Evolutionary conservation across 2,113 vertebrate genomes (phyloP).

Genomic region (Irena cyanogastra): DNA sequence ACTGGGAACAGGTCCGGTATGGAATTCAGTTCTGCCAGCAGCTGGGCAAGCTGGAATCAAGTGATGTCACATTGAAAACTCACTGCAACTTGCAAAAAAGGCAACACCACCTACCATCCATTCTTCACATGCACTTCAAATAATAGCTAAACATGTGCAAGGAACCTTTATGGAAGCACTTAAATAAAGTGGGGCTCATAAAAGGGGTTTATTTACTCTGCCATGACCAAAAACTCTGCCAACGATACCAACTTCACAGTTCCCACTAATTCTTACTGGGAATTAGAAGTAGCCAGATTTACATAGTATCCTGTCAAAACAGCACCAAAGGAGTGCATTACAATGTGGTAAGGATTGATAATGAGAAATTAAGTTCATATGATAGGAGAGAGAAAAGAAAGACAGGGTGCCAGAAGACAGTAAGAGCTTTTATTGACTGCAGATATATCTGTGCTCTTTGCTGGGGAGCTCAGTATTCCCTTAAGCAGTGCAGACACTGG

Average conservation of each 20-base stretch:
- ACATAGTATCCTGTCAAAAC: not conserved
- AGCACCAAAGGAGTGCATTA: not conserved
- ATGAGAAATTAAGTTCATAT: not conserved
- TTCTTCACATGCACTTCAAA: not conserved
- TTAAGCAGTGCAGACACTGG: not conserved
- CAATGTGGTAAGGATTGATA: not conserved
- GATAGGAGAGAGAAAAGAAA: not conserved
- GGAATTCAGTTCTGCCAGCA: conserved; percentile 87
- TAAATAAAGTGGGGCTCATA: not conserved
- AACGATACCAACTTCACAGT: not conserved
- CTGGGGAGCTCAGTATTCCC: not conserved
- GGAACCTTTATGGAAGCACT: not conserved
- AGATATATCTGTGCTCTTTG: not conserved
- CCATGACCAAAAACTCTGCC: not conserved
- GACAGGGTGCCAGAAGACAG: not conserved
- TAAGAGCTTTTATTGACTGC: not conserved
- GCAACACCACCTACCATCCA: not conserved
- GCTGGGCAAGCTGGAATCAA: conserved; percentile 84
- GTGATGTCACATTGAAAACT: not conserved
- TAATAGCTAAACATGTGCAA: not conserved
- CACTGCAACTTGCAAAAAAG: not conserved
- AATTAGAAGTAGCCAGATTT: not conserved
- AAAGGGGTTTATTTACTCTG: not conserved
- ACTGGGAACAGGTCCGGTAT: conserved; percentile 81
- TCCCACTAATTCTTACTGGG: not conserved